Conservation (phyloP, 2,113 vertebrate species). For the Phoenicopterus ruber region DNA sequence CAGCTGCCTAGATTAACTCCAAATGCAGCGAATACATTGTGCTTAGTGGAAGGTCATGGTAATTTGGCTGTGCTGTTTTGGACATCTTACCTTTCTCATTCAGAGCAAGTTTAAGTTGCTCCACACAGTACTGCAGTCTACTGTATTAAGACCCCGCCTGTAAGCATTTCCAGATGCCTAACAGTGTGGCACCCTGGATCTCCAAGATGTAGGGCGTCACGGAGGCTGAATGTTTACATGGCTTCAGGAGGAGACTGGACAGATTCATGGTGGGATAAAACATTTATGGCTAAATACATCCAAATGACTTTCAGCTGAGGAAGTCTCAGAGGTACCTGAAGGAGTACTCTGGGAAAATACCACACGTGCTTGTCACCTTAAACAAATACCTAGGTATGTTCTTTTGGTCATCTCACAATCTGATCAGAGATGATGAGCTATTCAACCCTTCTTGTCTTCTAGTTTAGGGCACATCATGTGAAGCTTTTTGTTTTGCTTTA, state of each 20-base stretch:
- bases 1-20: not conserved
- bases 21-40: not conserved
- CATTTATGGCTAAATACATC: not conserved
- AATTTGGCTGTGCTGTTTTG: not conserved
- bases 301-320: not conserved
- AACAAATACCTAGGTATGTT: not conserved
- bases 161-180: not conserved
- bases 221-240: not conserved
- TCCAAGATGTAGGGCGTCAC: accelerated
- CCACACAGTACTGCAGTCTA: no score
- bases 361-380: not conserved
- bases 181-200: not conserved
- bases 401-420: not conserved
- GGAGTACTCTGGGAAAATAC: not conserved
- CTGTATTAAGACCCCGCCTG: not conserved
- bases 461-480: not conserved
- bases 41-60: not conserved
- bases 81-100: not conserved
- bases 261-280: not conserved
- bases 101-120: not conserved
- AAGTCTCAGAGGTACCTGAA: not conserved
- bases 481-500: not conserved
- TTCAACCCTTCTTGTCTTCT: not conserved
- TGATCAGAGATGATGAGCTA: not conserved
- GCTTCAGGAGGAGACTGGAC: not conserved